A percentile compares a stretch with the other conserved stretches of the same genome.
Evolutionary conservation across 2,797 vertebrate genomes (phyloP).

Genomic region (Avahi laniger): DNA sequence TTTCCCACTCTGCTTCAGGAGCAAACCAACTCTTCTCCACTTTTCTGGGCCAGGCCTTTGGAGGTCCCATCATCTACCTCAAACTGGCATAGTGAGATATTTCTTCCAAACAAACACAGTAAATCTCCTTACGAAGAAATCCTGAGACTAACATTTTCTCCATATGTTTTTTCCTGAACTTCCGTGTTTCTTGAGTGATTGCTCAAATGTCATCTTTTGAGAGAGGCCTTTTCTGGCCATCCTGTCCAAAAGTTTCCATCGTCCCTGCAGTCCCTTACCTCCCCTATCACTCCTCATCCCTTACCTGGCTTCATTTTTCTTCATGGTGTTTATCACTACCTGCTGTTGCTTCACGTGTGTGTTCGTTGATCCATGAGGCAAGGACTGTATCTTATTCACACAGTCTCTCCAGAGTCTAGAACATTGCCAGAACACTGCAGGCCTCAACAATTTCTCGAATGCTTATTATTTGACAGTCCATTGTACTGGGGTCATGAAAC

Average conservation of each 20-base stretch:
- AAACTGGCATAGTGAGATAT: not conserved
- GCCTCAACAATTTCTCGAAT: not conserved
- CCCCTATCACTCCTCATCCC: not conserved
- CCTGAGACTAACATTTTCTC: not conserved
- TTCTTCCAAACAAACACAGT: not conserved
- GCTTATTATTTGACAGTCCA: not conserved
- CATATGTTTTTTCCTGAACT: not conserved
- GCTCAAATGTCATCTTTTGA: not conserved
- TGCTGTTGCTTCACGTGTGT: not conserved
- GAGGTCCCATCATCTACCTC: not conserved
- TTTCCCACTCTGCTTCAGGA: not conserved
- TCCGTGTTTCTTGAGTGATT: not conserved
- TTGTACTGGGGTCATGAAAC: not conserved
- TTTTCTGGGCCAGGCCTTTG: not conserved
- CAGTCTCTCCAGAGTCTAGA: not conserved
- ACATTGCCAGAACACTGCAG: not conserved
- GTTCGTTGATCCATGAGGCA: not conserved
- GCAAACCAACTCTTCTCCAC: not conserved
- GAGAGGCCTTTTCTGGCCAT: too few species aligned
- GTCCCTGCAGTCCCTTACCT: not conserved
- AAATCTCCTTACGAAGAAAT: not conserved
- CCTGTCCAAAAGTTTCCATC: not conserved
- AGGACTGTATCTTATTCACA: not conserved
- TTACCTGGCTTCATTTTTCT: not conserved
- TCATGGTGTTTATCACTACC: not conserved